Conservation (phyloP, 2,888 invertebrate species). For the Cheilosia urbana region DNA sequence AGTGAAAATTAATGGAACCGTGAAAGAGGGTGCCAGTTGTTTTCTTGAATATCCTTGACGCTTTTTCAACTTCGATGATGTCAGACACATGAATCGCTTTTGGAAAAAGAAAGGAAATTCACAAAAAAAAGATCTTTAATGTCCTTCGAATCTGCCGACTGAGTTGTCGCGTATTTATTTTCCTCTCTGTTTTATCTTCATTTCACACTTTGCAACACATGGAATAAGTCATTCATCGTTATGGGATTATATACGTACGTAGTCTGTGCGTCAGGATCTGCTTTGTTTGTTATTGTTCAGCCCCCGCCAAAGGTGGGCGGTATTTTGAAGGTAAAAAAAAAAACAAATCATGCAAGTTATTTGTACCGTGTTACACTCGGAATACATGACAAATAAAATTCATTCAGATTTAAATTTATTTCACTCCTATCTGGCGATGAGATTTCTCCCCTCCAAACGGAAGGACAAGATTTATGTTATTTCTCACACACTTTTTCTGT, state of each 20-base stretch:
- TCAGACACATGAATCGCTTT: constrained; percentile 22
- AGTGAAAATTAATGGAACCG: constrained; percentile 73
- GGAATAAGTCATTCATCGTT: constrained; percentile 69
- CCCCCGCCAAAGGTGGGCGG: background rate
- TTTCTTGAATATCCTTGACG: constrained; percentile 61
- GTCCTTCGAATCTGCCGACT: constrained; percentile 52
- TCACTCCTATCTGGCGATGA: constrained; percentile 33
- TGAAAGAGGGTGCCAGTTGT: constrained; percentile 68
- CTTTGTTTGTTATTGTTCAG: constrained; percentile 22
- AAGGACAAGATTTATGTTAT: constrained; percentile 72
- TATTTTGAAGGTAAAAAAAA: background rate
- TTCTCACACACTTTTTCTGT: constrained; percentile 37
- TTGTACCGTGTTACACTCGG: constrained; percentile 58
- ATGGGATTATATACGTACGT: constrained; percentile 64
- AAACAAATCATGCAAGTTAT: constrained; percentile 72
- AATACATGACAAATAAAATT: constrained; percentile 74
- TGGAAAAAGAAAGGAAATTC: constrained; percentile 1
- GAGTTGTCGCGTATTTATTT: constrained; percentile 37
- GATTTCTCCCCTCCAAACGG: constrained; percentile 43
- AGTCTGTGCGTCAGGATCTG: constrained; percentile 43
- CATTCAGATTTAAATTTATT: constrained; percentile 73
- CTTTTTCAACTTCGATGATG: constrained; percentile 67
- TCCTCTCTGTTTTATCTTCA: constrained; percentile 41
- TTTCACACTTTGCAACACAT: constrained; percentile 68
- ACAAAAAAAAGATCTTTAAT: constrained; percentile 49